A percentile compares a stretch with the other conserved stretches of the same genome.
Conservation (phyloP, 2,113 vertebrate species). For the Pollimyrus isidori region DNA sequence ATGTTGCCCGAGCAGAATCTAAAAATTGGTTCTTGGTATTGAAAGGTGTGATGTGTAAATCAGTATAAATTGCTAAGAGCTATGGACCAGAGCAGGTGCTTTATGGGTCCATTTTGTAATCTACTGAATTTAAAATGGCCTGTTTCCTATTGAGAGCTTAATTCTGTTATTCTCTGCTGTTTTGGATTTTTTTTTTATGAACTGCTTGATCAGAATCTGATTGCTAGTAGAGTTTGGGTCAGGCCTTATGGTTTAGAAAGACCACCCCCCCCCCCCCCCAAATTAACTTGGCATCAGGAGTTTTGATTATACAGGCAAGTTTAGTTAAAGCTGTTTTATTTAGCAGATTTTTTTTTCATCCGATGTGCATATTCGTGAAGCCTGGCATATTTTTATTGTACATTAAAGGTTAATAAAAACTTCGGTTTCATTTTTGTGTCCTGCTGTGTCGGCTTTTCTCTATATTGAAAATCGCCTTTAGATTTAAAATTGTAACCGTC, state of each 20-base stretch:
- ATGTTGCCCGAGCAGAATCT: not conserved
- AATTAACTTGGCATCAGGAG: not conserved
- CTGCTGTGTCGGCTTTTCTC: not conserved
- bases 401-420: slow-evolving; percentile 42
- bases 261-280: not conserved
- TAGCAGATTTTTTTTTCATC: not conserved
- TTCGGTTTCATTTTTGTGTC: not conserved
- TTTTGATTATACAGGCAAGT: not conserved
- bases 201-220: not conserved
- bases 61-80: not conserved
- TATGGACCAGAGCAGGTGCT: not conserved
- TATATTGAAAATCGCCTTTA: not conserved
- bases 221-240: not conserved
- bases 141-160: not conserved
- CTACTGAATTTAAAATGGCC: not conserved
- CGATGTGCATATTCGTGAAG: not conserved
- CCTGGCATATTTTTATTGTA: slow-evolving; percentile 34
- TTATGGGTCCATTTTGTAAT: not conserved
- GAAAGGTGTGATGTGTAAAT: slow-evolving; percentile 4
- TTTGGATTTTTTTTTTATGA: not conserved
- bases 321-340: not conserved
- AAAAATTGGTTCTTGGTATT: not conserved
- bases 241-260: not conserved
- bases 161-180: not conserved
- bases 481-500: not conserved